Base-by-base conservation (phyloP, 1,140 invertebrate genomes). In the Penaeus vannamei region DNA sequence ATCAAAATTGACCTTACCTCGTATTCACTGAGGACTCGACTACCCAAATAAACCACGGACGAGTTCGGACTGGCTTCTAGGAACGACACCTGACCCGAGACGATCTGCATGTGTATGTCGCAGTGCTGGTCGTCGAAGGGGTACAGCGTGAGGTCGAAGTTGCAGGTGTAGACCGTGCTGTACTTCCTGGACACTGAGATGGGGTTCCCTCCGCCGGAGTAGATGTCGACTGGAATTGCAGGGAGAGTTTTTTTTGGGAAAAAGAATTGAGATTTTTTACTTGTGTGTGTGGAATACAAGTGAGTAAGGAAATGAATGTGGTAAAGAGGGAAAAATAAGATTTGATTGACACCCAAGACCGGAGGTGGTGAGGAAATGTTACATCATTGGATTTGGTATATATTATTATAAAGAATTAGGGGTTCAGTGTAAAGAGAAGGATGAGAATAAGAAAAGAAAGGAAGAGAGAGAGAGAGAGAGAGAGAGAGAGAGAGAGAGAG, bases 101-200 rank as follows among this genome's bases (percentile, higher is more conserved):
- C 87, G 46, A 91, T 85, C 72, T 88, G 88, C 7, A 91, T 84
- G 26, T 91, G 85, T 20, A 91, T 80, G 26, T 90, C 91, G 61
- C 91, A 91, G 26, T 84, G 22, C 64, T 91, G 91, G 64, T 64
- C 72, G 59, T 91, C 91, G 53, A 91, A 91, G 20, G 91, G 91
- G 64, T 91, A 91, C 29, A 91, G 89, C 7, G 89, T 87, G 23
- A 91, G 77, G 84, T 91, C 89, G 61, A 91, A 91, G 81, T 90
- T 79, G 76, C 91, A 91, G 64, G 86, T 76, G 83, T 88, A 91
- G 22, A 72, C 85, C 10, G 91, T 91, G 32, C 85, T 90, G 89
- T 91, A 91, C 79, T 91, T 91, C 26, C 89, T 72, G 83, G 81
- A 90, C 32, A 91, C 87, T 1, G 86, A 79, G 23, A 91, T 32